Conservation (phyloP, 2,113 vertebrate species). For the Zootoca vivipara region DNA sequence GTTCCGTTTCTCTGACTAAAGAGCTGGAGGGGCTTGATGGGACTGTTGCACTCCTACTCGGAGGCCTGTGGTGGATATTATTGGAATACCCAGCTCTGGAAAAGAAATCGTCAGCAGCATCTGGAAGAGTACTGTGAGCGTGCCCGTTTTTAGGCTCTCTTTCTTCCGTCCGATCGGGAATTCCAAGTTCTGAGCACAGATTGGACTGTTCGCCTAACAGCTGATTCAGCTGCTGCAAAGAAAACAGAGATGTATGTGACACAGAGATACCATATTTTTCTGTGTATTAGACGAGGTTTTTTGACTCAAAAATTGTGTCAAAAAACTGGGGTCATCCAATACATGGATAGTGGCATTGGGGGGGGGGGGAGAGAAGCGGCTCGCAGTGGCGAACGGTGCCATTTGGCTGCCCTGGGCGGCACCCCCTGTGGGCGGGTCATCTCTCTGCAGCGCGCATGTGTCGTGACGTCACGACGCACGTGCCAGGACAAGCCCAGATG, state of each 20-base stretch:
- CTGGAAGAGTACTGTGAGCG: background rate
- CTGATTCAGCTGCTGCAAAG: conserved; percentile 81
- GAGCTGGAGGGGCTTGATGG: background rate
- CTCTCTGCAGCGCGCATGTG: too few species aligned
- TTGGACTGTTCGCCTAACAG: conserved; percentile 80
- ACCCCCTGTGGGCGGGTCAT: too few species aligned
- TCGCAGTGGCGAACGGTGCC: too few species aligned
- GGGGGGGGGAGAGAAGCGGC: too few species aligned
- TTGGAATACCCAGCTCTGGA: background rate
- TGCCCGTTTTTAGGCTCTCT: conserved; percentile 20
- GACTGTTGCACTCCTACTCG: background rate
- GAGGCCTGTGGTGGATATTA: background rate
- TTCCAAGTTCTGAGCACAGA: conserved; percentile 73
- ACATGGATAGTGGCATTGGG: too few species aligned
- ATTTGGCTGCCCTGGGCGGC: too few species aligned
- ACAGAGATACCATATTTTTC: background rate
- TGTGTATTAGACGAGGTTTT: too few species aligned
- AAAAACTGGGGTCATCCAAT: too few species aligned
- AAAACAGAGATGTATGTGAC: conserved; percentile 29
- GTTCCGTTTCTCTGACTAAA: rapidly evolving
- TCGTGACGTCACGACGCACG: too few species aligned
- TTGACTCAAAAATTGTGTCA: too few species aligned
- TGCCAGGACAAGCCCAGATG: too few species aligned
- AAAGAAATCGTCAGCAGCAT: background rate
- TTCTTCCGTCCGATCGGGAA: conserved; percentile 55